Evolutionary conservation across 2,888 invertebrate genomes (phyloP).

Genomic region (Luperina testacea): DNA sequence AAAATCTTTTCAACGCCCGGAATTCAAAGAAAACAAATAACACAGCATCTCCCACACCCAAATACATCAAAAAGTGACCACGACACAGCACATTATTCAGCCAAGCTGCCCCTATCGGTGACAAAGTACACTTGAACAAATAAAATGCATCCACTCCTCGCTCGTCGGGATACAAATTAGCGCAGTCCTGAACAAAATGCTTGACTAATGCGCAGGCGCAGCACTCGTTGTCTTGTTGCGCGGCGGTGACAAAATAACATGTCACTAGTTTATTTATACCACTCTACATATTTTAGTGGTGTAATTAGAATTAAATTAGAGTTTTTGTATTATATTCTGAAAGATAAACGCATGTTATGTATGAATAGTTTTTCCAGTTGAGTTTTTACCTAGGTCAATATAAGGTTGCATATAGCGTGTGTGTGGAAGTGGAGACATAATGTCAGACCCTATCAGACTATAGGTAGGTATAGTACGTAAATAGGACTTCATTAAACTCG

Average conservation of each 20-base stretch:
- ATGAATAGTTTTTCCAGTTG: background rate
- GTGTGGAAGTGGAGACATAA: background rate
- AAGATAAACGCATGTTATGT: background rate
- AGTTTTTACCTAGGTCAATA: background rate
- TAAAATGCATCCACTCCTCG: conserved; percentile 61
- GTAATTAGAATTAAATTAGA: conserved; percentile 21
- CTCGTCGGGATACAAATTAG: conserved; percentile 67
- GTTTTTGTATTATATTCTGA: background rate
- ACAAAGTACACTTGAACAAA: conserved; percentile 61
- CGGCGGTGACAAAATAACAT: conserved; percentile 40
- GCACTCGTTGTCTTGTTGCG: conserved; percentile 54
- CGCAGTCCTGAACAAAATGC: conserved; percentile 62
- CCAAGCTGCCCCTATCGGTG: conserved; percentile 40
- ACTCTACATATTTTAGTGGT: conserved; percentile 50
- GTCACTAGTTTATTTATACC: conserved; percentile 61
- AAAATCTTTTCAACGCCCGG: conserved; percentile 5
- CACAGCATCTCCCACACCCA: conserved; percentile 16
- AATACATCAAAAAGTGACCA: conserved; percentile 54
- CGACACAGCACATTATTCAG: conserved; percentile 46
- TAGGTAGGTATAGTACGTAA: too few relatives aligned
- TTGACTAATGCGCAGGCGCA: conserved; percentile 64
- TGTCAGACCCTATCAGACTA: too few relatives aligned
- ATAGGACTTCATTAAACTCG: background rate
- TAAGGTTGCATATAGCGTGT: background rate
- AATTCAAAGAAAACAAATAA: conserved; percentile 3